Conservation (phyloP, 2,888 invertebrate species). For the Carabus problematicus region DNA sequence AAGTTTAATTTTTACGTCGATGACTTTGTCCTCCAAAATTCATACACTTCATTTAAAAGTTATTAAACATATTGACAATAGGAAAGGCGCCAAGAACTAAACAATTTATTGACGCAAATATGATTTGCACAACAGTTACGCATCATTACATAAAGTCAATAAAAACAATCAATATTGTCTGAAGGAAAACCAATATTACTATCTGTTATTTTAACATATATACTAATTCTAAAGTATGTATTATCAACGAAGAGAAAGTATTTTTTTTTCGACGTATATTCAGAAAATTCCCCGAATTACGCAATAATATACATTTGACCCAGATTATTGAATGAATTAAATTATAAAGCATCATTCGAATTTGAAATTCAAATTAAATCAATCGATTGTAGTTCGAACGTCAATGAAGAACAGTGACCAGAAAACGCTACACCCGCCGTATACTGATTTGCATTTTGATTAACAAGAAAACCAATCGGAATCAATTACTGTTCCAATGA, state of each 20-base stretch:
- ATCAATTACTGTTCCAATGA: conserved; percentile 24
- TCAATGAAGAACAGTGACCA: conserved; percentile 18
- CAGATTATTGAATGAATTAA: conserved; percentile 6
- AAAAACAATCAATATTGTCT: background rate
- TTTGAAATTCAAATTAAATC: conserved; percentile 33
- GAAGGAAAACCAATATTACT: background rate
- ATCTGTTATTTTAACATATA: background rate
- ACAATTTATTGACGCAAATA: conserved; percentile 17
- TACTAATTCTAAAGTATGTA: background rate
- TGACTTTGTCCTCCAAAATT: conserved; percentile 28
- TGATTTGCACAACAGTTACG: conserved; percentile 7
- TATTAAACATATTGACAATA: conserved; percentile 24
- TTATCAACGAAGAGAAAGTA: background rate
- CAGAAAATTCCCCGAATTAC: background rate
- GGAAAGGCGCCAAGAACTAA: conserved; percentile 7
- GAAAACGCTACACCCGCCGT: conserved; percentile 22
- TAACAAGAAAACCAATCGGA: conserved; percentile 29
- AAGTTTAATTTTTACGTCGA: conserved; percentile 6
- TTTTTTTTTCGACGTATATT: background rate
- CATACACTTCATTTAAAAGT: conserved; percentile 21
- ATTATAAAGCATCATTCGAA: conserved; percentile 1
- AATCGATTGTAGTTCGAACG: conserved; percentile 22
- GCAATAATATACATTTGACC: conserved; percentile 25
- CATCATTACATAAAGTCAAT: background rate
- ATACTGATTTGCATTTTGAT: conserved; percentile 33